phyloP scores from a whole-genome alignment of 2,888 invertebrate genomes.

The Eudasyphora cyanicolor region DNA sequence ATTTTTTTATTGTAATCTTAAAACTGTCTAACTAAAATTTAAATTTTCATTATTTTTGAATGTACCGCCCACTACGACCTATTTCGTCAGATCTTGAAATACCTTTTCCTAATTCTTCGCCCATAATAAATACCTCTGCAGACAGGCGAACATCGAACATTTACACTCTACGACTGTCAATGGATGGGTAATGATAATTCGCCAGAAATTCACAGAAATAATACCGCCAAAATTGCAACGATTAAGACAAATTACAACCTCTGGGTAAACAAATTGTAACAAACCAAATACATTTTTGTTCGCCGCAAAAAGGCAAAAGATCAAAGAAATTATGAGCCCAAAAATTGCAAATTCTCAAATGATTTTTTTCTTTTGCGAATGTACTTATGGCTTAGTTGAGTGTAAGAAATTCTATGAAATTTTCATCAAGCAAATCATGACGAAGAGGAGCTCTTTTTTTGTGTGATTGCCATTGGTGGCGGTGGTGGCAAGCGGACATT shows the following conservation, averaged over 20 bases:
- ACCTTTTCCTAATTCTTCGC: too few species aligned
- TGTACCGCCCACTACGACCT: too few species aligned
- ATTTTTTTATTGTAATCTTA: too few species aligned
- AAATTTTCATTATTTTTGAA: too few species aligned
- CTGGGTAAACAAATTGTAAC: constrained; percentile 36
- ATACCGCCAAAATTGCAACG: constrained; percentile 47
- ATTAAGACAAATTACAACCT: constrained; percentile 44
- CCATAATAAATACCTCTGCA: not conserved
- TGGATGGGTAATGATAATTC: not conserved
- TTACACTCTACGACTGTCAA: constrained; percentile 6
- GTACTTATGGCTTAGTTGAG: not conserved
- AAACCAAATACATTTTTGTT: constrained; percentile 18
- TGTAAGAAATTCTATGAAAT: not conserved
- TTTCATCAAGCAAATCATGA: not conserved
- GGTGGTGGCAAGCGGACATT: not conserved
- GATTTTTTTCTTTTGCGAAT: not conserved
- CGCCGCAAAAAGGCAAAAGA: not conserved
- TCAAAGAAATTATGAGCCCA: constrained; percentile 13
- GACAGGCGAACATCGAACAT: not conserved
- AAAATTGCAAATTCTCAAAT: not conserved
- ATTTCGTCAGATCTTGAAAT: too few species aligned
- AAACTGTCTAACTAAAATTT: too few species aligned
- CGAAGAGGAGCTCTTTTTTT: too few species aligned
- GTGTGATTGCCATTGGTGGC: not conserved
- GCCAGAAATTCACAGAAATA: not conserved